phyloP scores from a whole-genome alignment of 2,113 vertebrate genomes.

The Castor canadensis region DNA sequence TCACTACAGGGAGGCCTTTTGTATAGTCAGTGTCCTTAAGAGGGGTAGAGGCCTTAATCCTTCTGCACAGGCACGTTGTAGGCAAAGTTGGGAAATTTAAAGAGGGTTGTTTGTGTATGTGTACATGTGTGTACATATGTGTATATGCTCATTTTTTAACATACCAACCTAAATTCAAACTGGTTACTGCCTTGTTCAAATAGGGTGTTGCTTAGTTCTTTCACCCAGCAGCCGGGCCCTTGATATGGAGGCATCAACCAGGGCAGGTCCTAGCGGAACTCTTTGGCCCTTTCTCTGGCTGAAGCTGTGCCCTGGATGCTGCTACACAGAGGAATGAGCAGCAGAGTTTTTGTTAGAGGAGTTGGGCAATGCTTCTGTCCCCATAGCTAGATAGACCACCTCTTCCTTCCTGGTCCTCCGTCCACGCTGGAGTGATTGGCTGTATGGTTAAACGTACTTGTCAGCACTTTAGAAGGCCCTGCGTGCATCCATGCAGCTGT shows the following conservation, averaged over 20 bases:
- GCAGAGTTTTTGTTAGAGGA: neutral
- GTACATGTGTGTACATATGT: neutral
- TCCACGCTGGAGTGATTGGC: neutral
- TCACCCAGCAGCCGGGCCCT: neutral
- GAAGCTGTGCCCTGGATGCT: neutral
- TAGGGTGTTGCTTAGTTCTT: neutral
- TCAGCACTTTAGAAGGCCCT: too few relatives aligned
- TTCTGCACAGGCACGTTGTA: neutral
- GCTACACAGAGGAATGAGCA: neutral
- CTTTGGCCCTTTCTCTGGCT: neutral
- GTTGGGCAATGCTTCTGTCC: neutral
- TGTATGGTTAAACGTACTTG: neutral
- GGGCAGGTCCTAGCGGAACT: neutral
- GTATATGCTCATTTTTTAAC: neutral
- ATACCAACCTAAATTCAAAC: neutral
- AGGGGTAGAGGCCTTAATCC: neutral
- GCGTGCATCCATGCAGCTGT: fast-evolving
- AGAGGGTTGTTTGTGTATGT: neutral
- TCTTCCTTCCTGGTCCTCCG: neutral
- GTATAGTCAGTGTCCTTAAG: neutral
- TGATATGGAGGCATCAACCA: neutral
- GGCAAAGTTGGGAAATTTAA: neutral
- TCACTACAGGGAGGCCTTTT: neutral
- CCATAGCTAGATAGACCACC: neutral
- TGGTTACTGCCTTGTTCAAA: neutral